Conservation (phyloP, 2,113 vertebrate species). For the Platysteira castanea region DNA sequence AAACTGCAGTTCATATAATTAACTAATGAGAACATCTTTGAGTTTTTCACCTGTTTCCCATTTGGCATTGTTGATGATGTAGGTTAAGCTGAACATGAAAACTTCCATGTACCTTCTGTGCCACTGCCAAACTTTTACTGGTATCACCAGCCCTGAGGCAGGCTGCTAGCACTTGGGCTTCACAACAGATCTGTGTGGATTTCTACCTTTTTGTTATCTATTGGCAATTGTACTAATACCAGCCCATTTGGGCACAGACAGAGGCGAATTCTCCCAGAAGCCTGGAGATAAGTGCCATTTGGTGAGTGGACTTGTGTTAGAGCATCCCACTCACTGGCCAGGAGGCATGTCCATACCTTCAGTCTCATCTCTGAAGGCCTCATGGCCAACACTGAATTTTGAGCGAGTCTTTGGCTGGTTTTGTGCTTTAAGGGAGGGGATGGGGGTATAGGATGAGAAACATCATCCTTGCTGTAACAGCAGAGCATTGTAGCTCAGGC, state of each 20-base stretch:
- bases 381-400: fast-evolving
- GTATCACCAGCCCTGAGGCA: not conserved
- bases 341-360: not conserved
- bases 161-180: not conserved
- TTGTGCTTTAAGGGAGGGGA: not conserved
- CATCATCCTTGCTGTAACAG: not conserved
- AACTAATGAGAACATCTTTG: not conserved
- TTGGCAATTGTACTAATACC: not conserved
- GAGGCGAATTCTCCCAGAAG: not conserved
- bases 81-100: not conserved
- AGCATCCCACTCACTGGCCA: not conserved
- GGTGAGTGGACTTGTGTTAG: not conserved
- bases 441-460: not conserved
- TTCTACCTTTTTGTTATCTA: not conserved
- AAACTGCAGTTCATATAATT: not conserved
- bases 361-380: not conserved
- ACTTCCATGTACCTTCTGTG: not conserved
- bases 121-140: not conserved
- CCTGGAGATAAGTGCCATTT: not conserved
- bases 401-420: not conserved
- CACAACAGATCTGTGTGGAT: not conserved
- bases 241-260: not conserved
- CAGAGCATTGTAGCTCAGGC: not conserved
- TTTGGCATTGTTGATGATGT: not conserved
- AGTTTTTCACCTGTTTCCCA: not conserved